Evolutionary conservation across 2,113 vertebrate genomes (phyloP).

Genomic region (Machaerirhynchus nigripectus): DNA sequence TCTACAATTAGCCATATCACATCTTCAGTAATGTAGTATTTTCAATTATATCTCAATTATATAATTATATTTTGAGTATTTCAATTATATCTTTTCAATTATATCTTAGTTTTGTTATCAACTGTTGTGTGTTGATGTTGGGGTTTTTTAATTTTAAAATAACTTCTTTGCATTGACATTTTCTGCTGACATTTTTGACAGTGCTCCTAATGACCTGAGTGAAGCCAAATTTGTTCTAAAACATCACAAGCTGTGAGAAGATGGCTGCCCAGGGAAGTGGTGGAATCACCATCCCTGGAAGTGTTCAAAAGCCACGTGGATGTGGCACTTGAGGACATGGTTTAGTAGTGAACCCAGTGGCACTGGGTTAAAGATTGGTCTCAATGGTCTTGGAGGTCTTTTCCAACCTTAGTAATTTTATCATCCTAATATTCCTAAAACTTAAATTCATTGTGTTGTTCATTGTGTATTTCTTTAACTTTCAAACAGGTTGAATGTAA

Average conservation of each 20-base stretch:
- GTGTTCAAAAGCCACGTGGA: background rate
- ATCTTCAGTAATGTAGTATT: background rate
- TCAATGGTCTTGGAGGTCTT: background rate
- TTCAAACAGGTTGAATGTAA: constrained; percentile 92
- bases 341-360: rapidly evolving
- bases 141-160: background rate
- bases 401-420: background rate
- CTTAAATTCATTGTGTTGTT: background rate
- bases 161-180: background rate
- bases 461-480: background rate
- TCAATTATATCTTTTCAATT: rapidly evolving
- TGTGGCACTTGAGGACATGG: background rate
- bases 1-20: background rate
- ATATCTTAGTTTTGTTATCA: background rate
- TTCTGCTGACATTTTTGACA: background rate
- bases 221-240: background rate
- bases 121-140: background rate
- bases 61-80: too few relatives aligned
- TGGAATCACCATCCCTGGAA: background rate
- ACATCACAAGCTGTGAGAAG: background rate
- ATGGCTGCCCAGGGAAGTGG: background rate
- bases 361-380: background rate
- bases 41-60: rapidly evolving
- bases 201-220: background rate
- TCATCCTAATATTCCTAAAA: background rate